Base-by-base conservation (phyloP, 2,888 invertebrate genomes). In the Leptura quadrifasciata region DNA sequence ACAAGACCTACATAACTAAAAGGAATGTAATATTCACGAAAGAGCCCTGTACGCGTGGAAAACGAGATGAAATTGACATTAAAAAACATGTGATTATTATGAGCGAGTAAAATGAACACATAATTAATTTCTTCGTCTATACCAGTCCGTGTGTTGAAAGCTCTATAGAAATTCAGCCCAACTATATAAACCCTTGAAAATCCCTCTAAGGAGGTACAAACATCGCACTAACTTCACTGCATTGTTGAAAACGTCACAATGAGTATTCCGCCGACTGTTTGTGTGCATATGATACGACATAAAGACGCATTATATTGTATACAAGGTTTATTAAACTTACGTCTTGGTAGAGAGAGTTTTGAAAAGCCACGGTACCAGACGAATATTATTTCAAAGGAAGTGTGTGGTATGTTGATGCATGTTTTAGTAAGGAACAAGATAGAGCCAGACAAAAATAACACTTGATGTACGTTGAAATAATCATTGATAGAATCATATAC, bases 301-400 rank as follows among this genome's bases (percentile, higher is more conserved):
- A 58, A n/a, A 58, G 31, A 18, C 58, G 18, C 20, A 20, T 21
- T 69, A 20, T 18, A 27, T n/a, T 20, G 58, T 69, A 69, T 58
- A 69, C 69, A 69, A 21, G 55, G 58, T 69, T 58, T 69, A 68
- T 68, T 68, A 39, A 63, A 63, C 35, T 63, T 63, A 63, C 47
- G 47, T n/a, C 47, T 47, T n/a, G n/a, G 5, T n/a, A 47, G 6
- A 5, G 47, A 47, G 21, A 21, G 8, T 57, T 20, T 20, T 57
- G 20, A 12, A 3, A 10, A 15, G 20, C 20, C 57, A 57, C 57
- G 21, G 4, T 57, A 27, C 15, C 10, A 60, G 3, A 60, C 60
- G 31, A 60, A n/a, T 17, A 27, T 60, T 27, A 27, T 60, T 27
- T 60, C 15, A 47, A 47, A 47, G n/a, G 3, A 47, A n/a, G 6